Percentiles rank a stretch among this genome's conserved stretches.
Conservation (phyloP, 2,113 vertebrate genomes). For the Numida meleagris region DNA sequence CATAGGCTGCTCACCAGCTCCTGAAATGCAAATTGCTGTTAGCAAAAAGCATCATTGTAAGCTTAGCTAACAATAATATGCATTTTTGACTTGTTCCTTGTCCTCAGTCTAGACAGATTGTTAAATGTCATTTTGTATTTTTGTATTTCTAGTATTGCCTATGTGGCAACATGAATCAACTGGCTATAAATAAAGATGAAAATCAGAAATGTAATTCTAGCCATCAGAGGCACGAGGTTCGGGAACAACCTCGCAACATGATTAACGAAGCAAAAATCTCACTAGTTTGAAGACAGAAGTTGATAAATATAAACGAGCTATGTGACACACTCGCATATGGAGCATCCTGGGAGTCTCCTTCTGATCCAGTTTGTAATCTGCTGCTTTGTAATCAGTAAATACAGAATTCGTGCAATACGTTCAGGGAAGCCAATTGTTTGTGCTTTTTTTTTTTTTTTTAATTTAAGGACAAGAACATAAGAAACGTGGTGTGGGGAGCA, state of each 20-base stretch:
- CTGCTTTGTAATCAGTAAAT: background rate
- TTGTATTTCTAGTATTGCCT: background rate
- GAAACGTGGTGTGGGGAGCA: fast-evolving
- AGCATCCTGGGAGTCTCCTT: background rate
- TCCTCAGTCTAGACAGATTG: conserved; percentile 2
- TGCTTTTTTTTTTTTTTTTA: background rate
- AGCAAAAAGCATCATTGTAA: background rate
- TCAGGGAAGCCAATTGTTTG: background rate
- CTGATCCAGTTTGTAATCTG: background rate
- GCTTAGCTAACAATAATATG: background rate
- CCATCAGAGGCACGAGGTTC: background rate
- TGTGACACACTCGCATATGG: background rate
- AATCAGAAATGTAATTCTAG: conserved; percentile 3
- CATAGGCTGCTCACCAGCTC: background rate
- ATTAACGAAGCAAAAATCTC: background rate
- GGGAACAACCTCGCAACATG: background rate
- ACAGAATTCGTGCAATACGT: background rate
- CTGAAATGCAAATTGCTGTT: background rate
- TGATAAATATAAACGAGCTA: background rate
- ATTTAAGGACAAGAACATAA: background rate
- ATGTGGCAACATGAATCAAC: background rate
- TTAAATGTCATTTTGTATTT: background rate
- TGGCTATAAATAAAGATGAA: conserved; percentile 29
- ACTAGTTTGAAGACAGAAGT: background rate
- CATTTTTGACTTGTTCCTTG: background rate